Percentiles rank a stretch among this genome's conserved stretches.
phyloP scores from a whole-genome alignment of 2,113 vertebrate species.

The Rhadina sibilatrix region DNA sequence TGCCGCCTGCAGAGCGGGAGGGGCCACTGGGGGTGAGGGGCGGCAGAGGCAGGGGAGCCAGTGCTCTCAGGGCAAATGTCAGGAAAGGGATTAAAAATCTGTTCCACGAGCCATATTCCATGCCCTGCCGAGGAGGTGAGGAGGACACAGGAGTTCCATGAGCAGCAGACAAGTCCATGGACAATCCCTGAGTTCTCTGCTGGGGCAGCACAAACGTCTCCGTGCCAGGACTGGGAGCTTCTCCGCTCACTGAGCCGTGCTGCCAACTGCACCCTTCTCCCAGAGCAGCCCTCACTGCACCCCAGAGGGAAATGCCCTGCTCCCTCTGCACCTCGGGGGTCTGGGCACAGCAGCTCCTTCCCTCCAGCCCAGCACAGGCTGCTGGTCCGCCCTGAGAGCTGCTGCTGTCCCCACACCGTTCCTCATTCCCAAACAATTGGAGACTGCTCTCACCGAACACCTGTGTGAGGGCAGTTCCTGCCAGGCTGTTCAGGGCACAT shows the following conservation, averaged over 20 bases:
- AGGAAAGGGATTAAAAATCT: not conserved
- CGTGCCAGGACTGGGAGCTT: not conserved
- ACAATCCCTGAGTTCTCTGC: not conserved
- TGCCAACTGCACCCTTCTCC: not conserved
- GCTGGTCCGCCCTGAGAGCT: not conserved
- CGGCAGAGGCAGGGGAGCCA: not conserved
- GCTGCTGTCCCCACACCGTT: not conserved
- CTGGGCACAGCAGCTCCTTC: not conserved
- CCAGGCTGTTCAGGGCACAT: not conserved
- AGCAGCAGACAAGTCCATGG: not conserved
- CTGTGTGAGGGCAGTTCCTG: not conserved
- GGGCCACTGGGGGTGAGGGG: not conserved
- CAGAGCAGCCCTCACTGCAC: not conserved
- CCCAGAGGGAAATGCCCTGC: not conserved
- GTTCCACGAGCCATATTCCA: not conserved
- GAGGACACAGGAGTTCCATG: not conserved
- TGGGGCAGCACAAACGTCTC: not conserved
- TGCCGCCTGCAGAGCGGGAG: not conserved
- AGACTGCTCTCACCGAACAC: not conserved
- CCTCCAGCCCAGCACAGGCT: not conserved
- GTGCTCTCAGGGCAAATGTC: not conserved
- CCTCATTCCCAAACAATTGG: not conserved
- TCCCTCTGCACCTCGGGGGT: not conserved
- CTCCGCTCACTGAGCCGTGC: accelerated
- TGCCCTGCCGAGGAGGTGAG: not conserved